Evolutionary conservation across 2,797 vertebrate genomes (phyloP).

Genomic region (Gobionotothen gibberifrons): DNA sequence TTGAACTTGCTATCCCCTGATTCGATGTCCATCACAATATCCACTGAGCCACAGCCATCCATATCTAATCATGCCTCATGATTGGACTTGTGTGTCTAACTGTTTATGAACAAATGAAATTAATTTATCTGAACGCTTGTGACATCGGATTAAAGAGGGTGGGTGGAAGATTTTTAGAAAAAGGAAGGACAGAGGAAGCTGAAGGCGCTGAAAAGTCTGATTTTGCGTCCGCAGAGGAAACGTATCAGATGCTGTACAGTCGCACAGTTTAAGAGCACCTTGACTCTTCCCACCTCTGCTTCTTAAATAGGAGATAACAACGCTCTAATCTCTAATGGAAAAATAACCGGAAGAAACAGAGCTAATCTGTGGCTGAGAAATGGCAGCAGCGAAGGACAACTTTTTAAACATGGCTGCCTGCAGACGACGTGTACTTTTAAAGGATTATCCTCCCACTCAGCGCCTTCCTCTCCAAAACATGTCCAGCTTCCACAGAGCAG

Average conservation of each 20-base stretch:
- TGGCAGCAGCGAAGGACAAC: constrained; percentile 43
- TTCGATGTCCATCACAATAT: no score
- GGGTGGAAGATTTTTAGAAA: neutral
- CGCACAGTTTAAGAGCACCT: constrained; percentile 40
- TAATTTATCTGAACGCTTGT: neutral
- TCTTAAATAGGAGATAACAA: constrained; percentile 45
- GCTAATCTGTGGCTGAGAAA: constrained; percentile 54
- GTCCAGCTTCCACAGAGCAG: constrained; percentile 32
- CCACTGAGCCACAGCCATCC: no score
- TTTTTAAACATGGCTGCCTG: constrained; percentile 54
- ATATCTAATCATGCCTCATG: no score
- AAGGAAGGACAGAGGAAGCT: constrained; percentile 4
- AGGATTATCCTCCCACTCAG: constrained; percentile 35
- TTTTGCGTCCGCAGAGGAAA: constrained; percentile 22
- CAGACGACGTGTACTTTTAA: constrained; percentile 32
- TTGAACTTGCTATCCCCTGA: no score
- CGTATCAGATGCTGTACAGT: constrained; percentile 40
- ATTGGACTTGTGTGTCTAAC: no score
- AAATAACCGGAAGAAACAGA: constrained; percentile 55
- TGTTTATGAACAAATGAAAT: no score
- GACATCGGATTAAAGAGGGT: neutral
- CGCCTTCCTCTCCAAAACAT: constrained; percentile 21
- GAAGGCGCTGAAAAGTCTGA: constrained; percentile 2
- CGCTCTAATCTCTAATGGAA: constrained; percentile 63
- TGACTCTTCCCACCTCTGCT: constrained; percentile 38